phyloP scores from a whole-genome alignment of 2,113 vertebrate genomes.

The Micromys minutus region DNA sequence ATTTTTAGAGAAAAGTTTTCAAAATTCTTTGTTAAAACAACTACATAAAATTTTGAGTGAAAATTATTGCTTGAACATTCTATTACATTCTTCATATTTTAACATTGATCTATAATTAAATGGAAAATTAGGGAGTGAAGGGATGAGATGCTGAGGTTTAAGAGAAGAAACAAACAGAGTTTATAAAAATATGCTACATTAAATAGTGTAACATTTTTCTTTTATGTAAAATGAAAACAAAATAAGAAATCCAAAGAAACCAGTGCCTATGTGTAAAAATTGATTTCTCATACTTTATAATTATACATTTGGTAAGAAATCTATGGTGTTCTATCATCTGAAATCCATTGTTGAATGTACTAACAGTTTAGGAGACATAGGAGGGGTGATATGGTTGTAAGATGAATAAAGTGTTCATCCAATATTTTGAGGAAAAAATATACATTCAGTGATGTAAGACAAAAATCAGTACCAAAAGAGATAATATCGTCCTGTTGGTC shows the following conservation, averaged over 20 bases:
- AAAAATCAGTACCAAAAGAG: background rate
- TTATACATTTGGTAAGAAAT: slow-evolving; percentile 53
- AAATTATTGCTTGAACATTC: background rate
- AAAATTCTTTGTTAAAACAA: background rate
- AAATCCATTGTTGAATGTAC: slow-evolving; percentile 47
- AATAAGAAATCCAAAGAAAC: slow-evolving; percentile 6
- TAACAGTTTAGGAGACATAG: slow-evolving; percentile 50
- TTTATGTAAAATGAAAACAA: background rate
- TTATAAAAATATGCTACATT: background rate
- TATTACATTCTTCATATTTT: background rate
- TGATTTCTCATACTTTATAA: background rate
- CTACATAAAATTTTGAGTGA: background rate
- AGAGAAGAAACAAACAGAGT: background rate
- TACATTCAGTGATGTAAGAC: slow-evolving; percentile 18
- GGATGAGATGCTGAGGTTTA: background rate
- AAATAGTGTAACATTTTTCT: background rate
- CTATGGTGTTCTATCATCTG: background rate
- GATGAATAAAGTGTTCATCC: slow-evolving; percentile 54
- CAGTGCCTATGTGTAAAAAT: background rate
- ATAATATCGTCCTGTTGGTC: background rate
- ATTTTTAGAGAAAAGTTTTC: background rate
- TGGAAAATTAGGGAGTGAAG: background rate
- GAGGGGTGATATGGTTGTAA: slow-evolving; percentile 50
- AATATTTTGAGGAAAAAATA: background rate
- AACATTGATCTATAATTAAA: background rate